These are phyloP conservation scores for Dasypus novemcinctus DNA, from an alignment of 2,113 vertebrate genomes.

Conservation along the genomic window DNA sequence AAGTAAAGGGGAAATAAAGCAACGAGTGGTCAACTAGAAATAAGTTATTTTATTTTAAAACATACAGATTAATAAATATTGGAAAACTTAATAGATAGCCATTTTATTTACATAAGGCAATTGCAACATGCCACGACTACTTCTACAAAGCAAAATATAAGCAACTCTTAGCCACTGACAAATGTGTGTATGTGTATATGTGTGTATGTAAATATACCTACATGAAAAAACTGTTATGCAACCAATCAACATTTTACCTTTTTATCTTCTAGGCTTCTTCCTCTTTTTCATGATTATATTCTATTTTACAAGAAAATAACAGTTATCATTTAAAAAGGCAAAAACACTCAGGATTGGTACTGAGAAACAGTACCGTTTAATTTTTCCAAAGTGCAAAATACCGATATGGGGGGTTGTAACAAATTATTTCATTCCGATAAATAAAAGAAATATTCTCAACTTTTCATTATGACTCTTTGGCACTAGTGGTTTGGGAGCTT, in stretches of 20 bases:
- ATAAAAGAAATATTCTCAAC: constrained; percentile 12
- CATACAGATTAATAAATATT: constrained; percentile 86
- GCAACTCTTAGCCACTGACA: constrained; percentile 81
- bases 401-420: background rate
- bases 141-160: constrained; percentile 83
- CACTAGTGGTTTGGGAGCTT: constrained; percentile 51
- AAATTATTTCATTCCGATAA: constrained; percentile 32
- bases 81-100: constrained; percentile 88
- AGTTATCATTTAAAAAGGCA: constrained; percentile 60
- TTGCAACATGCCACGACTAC: constrained; percentile 85
- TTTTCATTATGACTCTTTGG: constrained; percentile 71
- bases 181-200: constrained; percentile 74
- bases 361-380: constrained; percentile 61
- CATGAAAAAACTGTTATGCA: constrained; percentile 77
- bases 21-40: constrained; percentile 82
- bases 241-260: constrained; percentile 67
- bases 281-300: constrained; percentile 59
- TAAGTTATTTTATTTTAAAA: constrained; percentile 87
- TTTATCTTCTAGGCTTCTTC: constrained; percentile 62
- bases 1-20: constrained; percentile 29
- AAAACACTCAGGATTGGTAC: constrained; percentile 63
- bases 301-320: constrained; percentile 10
- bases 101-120: constrained; percentile 86
- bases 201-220: constrained; percentile 74
- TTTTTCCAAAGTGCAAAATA: constrained; percentile 65